Base-by-base conservation (phyloP, 2,797 vertebrate species). In the Mycteria americana region DNA sequence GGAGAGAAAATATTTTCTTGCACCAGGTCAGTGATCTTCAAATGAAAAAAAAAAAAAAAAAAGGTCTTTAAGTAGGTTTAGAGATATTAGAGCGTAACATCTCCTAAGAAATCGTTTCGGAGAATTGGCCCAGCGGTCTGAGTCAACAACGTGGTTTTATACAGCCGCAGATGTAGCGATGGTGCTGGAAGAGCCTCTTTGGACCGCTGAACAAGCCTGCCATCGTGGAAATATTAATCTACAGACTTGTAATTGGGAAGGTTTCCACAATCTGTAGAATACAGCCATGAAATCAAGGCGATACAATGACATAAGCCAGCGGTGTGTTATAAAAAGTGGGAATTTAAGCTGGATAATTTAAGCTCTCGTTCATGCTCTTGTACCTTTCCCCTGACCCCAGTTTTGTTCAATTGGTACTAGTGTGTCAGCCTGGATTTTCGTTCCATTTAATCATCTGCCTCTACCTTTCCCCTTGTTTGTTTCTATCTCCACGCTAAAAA, bases 1-100 rank as follows among this genome's bases (percentile, higher is more conserved):
- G 1, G 96, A 96, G 95, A 68, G 84, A 95, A 97, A 97, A 97
- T 97, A 97, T 97, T 97, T 97, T 92, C 95, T 91, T 96, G 95
- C 92, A 95, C 95, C 95, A 96, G 95, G 93, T 95, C 95, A 95
- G 82, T 95, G 94, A 96, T 95, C 96, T 92, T 92, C 94, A 96
- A 96, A 94, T 95, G 72, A 60, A 43, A 59, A 17, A 14, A 67
- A 33, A 64, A 51, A 82, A 37, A 85, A 51, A 62, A 45, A 18
- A 33, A 46, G 10, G 8, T 7, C 45, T 75, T 25, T 16, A 54
- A 89, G 86, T 94, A 90, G 56, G 45, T 85, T 95, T 95, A 62
- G 63, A 59, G 48, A 87, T 74, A 21, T 53, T 65, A 14, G 59
- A 89, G 45, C 11, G 14, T 56, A 86, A 72, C 48, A 64, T 76